phyloP scores from a whole-genome alignment of 1,140 invertebrate species.

The Araneus ventricosus region DNA sequence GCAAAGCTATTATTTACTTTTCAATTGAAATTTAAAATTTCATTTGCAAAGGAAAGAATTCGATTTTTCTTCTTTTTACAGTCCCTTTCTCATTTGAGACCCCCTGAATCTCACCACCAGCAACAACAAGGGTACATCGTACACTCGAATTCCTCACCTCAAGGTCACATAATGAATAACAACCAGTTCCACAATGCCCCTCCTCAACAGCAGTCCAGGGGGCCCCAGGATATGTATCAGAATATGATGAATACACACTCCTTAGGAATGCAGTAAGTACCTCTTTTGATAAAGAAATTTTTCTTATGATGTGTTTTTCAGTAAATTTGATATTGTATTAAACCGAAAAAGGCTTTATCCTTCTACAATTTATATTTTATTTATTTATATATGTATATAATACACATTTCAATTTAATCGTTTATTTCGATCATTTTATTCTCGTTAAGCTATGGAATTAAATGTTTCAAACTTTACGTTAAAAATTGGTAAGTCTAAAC shows the following conservation, averaged over 20 bases:
- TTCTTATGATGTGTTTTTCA: neutral
- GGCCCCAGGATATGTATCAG: conserved; percentile 61
- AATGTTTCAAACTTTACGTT: too few species aligned
- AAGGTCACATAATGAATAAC: conserved; percentile 59
- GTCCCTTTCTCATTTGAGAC: conserved; percentile 43
- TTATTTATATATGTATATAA: neutral
- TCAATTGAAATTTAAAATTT: too few species aligned
- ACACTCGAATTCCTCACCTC: conserved; percentile 3
- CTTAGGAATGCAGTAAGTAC: conserved; percentile 68
- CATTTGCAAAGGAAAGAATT: neutral
- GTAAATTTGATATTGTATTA: too few species aligned
- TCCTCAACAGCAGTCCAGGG: conserved; percentile 58
- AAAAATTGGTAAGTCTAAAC: too few species aligned
- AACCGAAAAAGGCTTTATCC: too few species aligned
- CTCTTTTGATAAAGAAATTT: neutral
- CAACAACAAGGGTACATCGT: conserved; percentile 50
- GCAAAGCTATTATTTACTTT: too few species aligned
- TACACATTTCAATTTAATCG: too few species aligned
- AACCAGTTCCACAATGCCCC: conserved; percentile 65
- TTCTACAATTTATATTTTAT: neutral
- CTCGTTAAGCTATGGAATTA: too few species aligned
- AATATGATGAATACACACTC: conserved; percentile 69
- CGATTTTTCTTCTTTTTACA: neutral
- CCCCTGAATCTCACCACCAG: conserved; percentile 37
- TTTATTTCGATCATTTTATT: too few species aligned